Conservation (phyloP, 2,888 invertebrate genomes). For the Drosophila flavopinicola region DNA sequence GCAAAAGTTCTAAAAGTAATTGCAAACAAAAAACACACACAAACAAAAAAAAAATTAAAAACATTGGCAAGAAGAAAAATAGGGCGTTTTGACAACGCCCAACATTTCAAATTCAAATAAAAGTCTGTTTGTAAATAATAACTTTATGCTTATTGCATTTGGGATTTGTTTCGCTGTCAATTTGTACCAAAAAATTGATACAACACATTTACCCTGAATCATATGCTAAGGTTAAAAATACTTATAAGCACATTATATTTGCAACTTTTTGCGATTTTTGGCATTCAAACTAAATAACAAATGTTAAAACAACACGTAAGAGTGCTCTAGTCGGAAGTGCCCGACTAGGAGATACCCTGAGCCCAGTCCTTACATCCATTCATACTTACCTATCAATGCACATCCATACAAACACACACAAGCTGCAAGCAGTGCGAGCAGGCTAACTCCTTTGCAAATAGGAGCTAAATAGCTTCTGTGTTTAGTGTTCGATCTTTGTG, state of each 20-base stretch:
- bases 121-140: conserved; percentile 51
- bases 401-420: too few species aligned
- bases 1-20: conserved; percentile 5
- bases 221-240: conserved; percentile 30
- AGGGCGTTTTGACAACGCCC: conserved; percentile 47
- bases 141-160: conserved; percentile 67
- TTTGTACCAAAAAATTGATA: conserved; percentile 3
- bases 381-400: too few species aligned
- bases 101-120: conserved; percentile 30
- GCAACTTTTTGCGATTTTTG: conserved; percentile 28
- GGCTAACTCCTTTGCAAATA: too few species aligned
- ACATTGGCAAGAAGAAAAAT: conserved; percentile 1
- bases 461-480: too few species aligned
- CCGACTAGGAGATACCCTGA: too few species aligned
- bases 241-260: conserved; percentile 21
- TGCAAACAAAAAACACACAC: neutral
- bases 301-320: conserved; percentile 19
- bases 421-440: too few species aligned
- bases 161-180: conserved; percentile 19
- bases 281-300: conserved; percentile 14
- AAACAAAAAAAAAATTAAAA: conserved; percentile 4
- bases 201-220: conserved; percentile 50
- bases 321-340: too few species aligned
- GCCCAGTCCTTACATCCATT: too few species aligned
- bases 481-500: too few species aligned